Percentiles rank a stretch among this genome's conserved stretches.
Evolutionary conservation across 2,113 vertebrate species (phyloP).

Genomic region (Bombycilla garrulus): DNA sequence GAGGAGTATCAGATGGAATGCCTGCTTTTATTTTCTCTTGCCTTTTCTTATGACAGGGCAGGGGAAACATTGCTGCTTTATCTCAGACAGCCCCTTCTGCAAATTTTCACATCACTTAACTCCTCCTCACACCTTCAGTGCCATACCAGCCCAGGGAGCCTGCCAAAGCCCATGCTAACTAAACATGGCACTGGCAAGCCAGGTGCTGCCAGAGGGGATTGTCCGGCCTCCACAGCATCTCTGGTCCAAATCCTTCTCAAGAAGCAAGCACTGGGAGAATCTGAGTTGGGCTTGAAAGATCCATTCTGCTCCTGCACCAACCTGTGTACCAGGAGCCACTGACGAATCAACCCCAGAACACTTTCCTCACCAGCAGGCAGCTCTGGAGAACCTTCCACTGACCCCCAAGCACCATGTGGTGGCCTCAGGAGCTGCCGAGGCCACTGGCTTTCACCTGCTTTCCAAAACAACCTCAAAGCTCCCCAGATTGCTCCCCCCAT

Average conservation of each 20-base stretch:
- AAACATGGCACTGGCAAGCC: background rate
- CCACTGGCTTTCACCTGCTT: background rate
- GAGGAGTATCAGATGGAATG: accelerated
- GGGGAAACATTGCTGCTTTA: background rate
- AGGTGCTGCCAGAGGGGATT: background rate
- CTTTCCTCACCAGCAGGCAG: background rate
- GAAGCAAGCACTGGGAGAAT: background rate
- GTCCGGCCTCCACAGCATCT: background rate
- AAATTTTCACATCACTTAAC: background rate
- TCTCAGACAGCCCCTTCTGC: background rate
- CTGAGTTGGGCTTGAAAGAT: background rate
- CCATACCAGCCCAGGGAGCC: background rate
- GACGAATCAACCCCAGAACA: background rate
- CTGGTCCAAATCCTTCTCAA: background rate
- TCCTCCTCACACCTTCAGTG: background rate
- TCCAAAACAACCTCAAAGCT: background rate
- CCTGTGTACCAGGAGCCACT: background rate
- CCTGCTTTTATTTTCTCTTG: background rate
- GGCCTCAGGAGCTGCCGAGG: background rate
- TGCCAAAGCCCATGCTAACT: background rate
- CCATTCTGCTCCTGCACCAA: background rate
- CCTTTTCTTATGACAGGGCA: background rate
- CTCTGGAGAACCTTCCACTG: background rate
- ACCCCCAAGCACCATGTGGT: background rate
- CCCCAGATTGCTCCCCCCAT: background rate